Conservation (phyloP, 2,797 vertebrate genomes). For the Chelonia mydas region DNA sequence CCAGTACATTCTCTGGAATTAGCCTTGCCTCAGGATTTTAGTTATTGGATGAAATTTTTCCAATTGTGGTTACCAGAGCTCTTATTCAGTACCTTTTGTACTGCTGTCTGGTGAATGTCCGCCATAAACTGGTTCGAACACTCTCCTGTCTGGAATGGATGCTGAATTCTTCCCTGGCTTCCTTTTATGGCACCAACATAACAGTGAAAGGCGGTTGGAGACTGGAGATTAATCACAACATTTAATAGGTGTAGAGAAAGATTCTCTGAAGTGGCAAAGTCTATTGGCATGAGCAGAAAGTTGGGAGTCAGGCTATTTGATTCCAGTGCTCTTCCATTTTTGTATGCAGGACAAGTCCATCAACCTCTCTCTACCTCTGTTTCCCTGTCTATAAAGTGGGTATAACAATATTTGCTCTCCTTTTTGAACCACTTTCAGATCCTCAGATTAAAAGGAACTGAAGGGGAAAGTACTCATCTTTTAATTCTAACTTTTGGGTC, state of each 20-base stretch:
- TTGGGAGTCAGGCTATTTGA: neutral
- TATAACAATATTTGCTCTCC: neutral
- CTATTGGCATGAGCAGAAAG: neutral
- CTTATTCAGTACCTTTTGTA: neutral
- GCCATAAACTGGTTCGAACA: neutral
- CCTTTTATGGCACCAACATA: neutral
- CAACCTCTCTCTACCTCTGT: neutral
- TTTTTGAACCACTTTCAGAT: neutral
- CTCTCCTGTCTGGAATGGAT: neutral
- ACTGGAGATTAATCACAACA: neutral
- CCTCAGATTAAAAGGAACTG: neutral
- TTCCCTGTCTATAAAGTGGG: neutral
- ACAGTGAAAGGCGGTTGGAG: neutral
- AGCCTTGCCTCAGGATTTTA: neutral
- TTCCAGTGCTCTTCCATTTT: neutral
- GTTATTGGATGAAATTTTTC: neutral
- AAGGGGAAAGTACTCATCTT: neutral
- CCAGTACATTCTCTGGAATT: neutral
- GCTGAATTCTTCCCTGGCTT: neutral
- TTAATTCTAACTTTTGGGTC: neutral
- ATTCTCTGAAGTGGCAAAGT: neutral
- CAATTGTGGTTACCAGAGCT: neutral
- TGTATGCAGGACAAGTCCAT: neutral
- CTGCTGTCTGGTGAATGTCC: neutral
- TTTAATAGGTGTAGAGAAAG: neutral